Base-by-base conservation (phyloP, 2,113 vertebrate species). In the Hemibagrus wyckioides region DNA sequence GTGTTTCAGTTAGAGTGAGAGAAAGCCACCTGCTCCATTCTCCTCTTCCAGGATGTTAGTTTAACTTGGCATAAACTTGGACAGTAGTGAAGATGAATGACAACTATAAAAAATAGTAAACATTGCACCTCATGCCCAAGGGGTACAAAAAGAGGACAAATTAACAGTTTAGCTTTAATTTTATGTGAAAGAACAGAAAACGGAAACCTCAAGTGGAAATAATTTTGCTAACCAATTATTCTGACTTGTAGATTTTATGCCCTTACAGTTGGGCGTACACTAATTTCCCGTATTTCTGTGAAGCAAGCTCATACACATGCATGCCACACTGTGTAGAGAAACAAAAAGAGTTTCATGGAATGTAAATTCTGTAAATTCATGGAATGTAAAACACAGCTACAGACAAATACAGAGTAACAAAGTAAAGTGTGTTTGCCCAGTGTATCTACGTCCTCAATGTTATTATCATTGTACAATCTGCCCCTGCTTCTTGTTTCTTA, bases 31-130 rank as follows among this genome's bases (percentile, higher is more conserved):
- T 84, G 75, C 84, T 80, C 59, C 13, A 39, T 52, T 79, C 56
- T 63, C 56, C 28, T 80, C 28, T 48, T 86, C 59, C 85, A 79
- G 75, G 57, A 86, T 67, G 30, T 65, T 41, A 63, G n/a, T 21
- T 13, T 7, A 61, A 61, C 6, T 4, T n/a, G 21, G 33, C 30
- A 39, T 28, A 6, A 2, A 63, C 44, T 25, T 82, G 2, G 23
- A 82, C 7, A 44, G 25, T 28, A 44, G 11, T 11, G 28, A 61
- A 63, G 9, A 41, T 2, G 11, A 56, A 21, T 36, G 17, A 50
- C 17, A 15, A 17, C n/a, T n/a, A n/a, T n/a, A n/a, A n/a, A n/a
- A n/a, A n/a, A n/a, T n/a, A n/a, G n/a, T n/a, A n/a, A n/a, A n/a
- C n/a, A n/a, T n/a, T 52, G n/a, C 63, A 67, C n/a, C n/a, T 67